These are phyloP conservation scores for Rhincodon typus DNA, from an alignment of 2,797 vertebrate genomes.

Conservation along the genomic window DNA sequence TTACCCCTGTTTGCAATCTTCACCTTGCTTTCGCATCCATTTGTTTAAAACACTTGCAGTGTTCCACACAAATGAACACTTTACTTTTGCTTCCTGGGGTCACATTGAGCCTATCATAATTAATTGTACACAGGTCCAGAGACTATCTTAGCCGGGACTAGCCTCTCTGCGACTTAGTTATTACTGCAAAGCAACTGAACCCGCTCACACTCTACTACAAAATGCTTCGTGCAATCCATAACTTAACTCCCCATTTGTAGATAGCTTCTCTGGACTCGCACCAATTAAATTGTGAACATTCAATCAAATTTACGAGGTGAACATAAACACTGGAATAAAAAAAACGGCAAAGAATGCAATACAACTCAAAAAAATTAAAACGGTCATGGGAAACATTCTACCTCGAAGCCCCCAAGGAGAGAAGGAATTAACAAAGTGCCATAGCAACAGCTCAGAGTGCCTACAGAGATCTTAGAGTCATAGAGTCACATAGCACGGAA, in stretches of 20 bases:
- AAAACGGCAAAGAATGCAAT: neutral
- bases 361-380: neutral
- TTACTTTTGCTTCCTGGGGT: neutral
- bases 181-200: neutral
- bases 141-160: neutral
- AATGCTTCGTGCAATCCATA: neutral
- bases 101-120: neutral
- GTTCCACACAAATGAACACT: neutral
- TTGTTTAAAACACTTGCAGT: neutral
- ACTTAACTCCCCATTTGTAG: neutral
- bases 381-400: neutral
- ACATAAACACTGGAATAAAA: neutral
- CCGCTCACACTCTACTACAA: neutral
- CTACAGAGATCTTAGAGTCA: too few relatives aligned
- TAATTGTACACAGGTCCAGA: neutral
- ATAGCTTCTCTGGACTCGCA: neutral
- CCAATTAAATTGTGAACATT: neutral
- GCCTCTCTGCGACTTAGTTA: neutral
- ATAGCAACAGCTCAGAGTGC: too few relatives aligned
- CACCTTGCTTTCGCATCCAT: neutral
- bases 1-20: neutral
- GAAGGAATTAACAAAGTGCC: too few relatives aligned
- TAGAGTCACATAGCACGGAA: too few relatives aligned
- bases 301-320: neutral
- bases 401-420: too few relatives aligned